Percentiles rank a stretch among this genome's conserved stretches.
Conservation (phyloP, 2,113 vertebrate genomes). For the Xenopus borealis region DNA sequence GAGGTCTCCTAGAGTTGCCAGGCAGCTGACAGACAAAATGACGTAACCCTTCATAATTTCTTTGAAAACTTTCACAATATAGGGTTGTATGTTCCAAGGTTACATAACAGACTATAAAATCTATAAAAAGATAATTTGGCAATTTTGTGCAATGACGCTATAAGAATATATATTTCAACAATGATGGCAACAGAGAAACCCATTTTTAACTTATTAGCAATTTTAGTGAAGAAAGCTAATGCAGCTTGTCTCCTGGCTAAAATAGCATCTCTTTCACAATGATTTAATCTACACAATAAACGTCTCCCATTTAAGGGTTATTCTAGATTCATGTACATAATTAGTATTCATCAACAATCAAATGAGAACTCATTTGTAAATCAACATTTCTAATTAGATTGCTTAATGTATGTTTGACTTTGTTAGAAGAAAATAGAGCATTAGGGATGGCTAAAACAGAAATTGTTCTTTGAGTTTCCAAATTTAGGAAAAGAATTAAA, state of each 20-base stretch:
- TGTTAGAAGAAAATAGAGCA: neutral
- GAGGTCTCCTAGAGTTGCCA: no score
- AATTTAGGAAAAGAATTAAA: neutral
- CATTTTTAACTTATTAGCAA: constrained; percentile 9
- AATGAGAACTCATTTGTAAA: constrained; percentile 46
- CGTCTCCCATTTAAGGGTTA: constrained; percentile 36
- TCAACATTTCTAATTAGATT: constrained; percentile 49
- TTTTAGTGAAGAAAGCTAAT: constrained; percentile 26
- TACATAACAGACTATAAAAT: no score
- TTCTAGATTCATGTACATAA: constrained; percentile 46
- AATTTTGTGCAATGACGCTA: no score
- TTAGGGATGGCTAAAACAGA: constrained; percentile 8
- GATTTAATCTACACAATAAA: constrained; percentile 42
- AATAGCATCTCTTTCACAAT: constrained; percentile 24
- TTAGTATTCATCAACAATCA: constrained; percentile 47
- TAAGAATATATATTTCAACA: no score
- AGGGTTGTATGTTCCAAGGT: no score
- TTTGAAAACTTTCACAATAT: no score
- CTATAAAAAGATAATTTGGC: no score
- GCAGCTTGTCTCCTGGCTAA: constrained; percentile 22
- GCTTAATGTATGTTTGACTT: constrained; percentile 42
- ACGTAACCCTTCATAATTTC: no score
- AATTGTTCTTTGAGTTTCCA: neutral
- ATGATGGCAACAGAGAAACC: no score
- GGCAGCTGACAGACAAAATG: no score